Conservation (phyloP, 35 echinoderm and acorn worm genomes). For the Heliocidaris erythrogramma region DNA sequence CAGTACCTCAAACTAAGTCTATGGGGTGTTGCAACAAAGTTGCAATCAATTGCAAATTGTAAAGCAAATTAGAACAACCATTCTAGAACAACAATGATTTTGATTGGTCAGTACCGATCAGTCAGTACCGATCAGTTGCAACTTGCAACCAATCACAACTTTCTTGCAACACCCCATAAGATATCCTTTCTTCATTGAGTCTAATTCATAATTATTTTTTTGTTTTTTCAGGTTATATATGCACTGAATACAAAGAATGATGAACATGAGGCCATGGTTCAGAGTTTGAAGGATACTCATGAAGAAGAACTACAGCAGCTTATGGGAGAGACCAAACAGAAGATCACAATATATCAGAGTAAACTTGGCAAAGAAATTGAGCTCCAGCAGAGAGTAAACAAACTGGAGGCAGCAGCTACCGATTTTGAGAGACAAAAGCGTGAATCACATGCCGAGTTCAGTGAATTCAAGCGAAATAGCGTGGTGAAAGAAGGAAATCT, state of each 20-base stretch:
- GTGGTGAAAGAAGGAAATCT: conserved; percentile 70
- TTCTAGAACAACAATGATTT: no score
- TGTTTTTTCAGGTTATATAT: conserved; percentile 88
- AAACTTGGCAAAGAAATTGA: conserved; percentile 77
- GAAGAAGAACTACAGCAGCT: conserved; percentile 89
- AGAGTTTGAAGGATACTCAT: conserved; percentile 84
- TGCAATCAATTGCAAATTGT: no score
- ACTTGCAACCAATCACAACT: no score
- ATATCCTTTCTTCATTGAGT: no score
- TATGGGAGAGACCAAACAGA: conserved; percentile 81
- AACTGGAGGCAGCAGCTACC: conserved; percentile 65
- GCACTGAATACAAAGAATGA: conserved; percentile 98
- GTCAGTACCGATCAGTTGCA: no score
- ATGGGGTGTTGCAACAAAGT: no score
- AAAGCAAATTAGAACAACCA: no score
- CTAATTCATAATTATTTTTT: not conserved
- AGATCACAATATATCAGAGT: conserved; percentile 75
- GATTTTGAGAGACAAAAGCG: conserved; percentile 73
- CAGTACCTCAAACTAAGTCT: no score
- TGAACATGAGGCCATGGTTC: conserved; percentile 88
- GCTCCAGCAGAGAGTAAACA: conserved; percentile 67
- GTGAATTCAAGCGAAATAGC: conserved; percentile 61
- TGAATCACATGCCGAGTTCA: conserved; percentile 73
- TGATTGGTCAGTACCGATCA: no score
- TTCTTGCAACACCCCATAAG: no score